Percentiles rank a stretch among this genome's conserved stretches.
phyloP scores from a whole-genome alignment of 1,140 invertebrate genomes.

The Scaptomyza pallida region DNA sequence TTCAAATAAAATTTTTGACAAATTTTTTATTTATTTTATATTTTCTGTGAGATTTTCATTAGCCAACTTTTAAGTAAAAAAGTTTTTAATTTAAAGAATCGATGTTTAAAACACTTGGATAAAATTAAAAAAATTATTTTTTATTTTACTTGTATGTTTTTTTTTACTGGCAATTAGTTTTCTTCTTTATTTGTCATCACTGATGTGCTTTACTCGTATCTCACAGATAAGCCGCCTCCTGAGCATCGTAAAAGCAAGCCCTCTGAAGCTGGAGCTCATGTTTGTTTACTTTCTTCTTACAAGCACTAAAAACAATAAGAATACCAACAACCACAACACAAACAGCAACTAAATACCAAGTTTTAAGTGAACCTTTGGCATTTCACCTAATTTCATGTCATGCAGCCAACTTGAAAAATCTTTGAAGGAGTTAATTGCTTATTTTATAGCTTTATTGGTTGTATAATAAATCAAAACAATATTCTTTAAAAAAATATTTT shows the following conservation, averaged over 20 bases:
- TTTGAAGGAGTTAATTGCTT: background rate
- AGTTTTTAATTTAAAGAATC: too few species aligned
- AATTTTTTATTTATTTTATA: too few species aligned
- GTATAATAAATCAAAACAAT: background rate
- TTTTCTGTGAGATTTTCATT: too few species aligned
- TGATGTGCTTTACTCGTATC: slow-evolving; percentile 1
- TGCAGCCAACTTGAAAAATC: background rate
- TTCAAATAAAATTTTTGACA: too few species aligned
- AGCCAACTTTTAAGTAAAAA: too few species aligned
- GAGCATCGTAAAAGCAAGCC: slow-evolving; percentile 26
- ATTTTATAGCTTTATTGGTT: background rate
- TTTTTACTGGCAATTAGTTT: background rate
- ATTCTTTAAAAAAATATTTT: too few species aligned
- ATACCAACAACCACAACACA: background rate
- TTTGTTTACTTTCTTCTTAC: slow-evolving; percentile 38
- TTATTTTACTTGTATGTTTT: too few species aligned
- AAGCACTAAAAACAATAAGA: slow-evolving; percentile 20
- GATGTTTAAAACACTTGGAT: too few species aligned
- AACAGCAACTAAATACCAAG: slow-evolving; percentile 16
- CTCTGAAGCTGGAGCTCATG: slow-evolving; percentile 28
- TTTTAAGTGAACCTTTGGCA: slow-evolving; percentile 40
- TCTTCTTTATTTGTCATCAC: background rate
- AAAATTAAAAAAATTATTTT: too few species aligned
- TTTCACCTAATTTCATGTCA: slow-evolving; percentile 31
- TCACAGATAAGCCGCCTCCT: background rate